Percentiles rank a stretch among this genome's conserved stretches.
phyloP scores from a whole-genome alignment of 30 jellyfish, hydroid and myxozoan genomes.

The Hydra vulgaris region DNA sequence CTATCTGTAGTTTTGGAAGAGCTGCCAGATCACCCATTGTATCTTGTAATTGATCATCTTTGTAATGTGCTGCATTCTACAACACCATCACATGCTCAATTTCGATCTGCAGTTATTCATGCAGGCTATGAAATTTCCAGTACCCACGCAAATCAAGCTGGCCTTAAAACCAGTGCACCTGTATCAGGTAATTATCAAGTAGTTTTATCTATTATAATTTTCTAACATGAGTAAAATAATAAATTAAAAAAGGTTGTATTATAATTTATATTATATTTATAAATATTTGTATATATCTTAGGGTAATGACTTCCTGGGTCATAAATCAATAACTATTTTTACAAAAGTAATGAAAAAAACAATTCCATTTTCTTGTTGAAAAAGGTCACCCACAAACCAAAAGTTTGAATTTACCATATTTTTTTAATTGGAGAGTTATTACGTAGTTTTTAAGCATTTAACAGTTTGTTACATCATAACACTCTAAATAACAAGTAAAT shows the following conservation, averaged over 20 bases:
- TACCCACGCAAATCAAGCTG: constrained; percentile 80
- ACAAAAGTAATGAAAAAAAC: too few species aligned
- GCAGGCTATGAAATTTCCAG: constrained; percentile 77
- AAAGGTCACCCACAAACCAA: too few species aligned
- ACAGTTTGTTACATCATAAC: too few species aligned
- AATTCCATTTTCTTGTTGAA: too few species aligned
- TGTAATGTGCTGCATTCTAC: constrained; percentile 70
- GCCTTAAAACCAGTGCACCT: constrained; percentile 89
- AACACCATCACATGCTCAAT: constrained; percentile 81
- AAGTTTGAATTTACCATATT: too few species aligned
- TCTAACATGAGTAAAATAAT: too few species aligned
- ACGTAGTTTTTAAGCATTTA: too few species aligned
- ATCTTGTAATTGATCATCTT: constrained; percentile 50
- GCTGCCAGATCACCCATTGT: constrained; percentile 66
- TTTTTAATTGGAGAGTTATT: too few species aligned
- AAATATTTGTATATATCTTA: neutral
- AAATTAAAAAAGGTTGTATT: too few species aligned
- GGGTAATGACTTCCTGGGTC: neutral
- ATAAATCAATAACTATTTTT: too few species aligned
- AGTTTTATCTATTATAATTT: too few species aligned
- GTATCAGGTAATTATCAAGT: constrained; percentile 53
- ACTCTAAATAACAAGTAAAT: too few species aligned
- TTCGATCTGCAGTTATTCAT: constrained; percentile 63
- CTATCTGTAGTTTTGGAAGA: constrained; percentile 69
- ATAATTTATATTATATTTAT: neutral